Base-by-base conservation (phyloP, 2,888 invertebrate genomes). In the Stenodema calcarata region DNA sequence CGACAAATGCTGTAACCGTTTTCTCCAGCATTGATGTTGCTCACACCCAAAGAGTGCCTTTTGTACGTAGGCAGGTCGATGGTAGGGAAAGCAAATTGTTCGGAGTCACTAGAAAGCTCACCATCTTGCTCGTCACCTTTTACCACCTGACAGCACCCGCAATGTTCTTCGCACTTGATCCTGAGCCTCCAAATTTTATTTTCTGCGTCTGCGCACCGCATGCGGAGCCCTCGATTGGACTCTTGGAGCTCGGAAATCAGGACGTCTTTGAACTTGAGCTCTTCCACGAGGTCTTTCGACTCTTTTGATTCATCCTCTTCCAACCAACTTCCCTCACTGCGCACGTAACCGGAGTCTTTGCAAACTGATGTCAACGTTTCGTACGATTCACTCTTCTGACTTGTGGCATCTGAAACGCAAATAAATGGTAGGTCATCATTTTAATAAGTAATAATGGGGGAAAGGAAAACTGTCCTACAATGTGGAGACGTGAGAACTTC, bases 261-360 rank as follows among this genome's bases (percentile, higher is more conserved):
- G 16, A 88, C 75, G 62, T 88, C 81, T 75, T 85, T 88, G 62
- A 75, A 86, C 41, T 88, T 85, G 14, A 88, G 81, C 27, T 87
- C 88, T 69, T 88, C 80, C 54, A 69, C 50, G 62, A 80, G 87
- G 50, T 81, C 62, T 73, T 78, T 85, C 12, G 41, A 44, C 69
- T 11, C 76, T 69, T 18, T 28, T 16, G 42, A 41, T 54, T 73
- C 75, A 27, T 81, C 81, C 6, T 87, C 82, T 27, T 80, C 54
- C 7, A 73, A 23, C 23, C 73, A 78, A 75, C 86, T 86, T 16
- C 30, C 54, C 16, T 78, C 85, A 54, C 86, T 86, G 9, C 62
- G 87, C 28, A 86, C 84, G 44, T 86, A 88, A 27, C 88, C 88
- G 6, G 88, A 88, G 75, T 88, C 88, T 35, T 87, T 85, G 80